Conservation (phyloP, 64 coral and sea anemone species). For the Montipora cactus region DNA sequence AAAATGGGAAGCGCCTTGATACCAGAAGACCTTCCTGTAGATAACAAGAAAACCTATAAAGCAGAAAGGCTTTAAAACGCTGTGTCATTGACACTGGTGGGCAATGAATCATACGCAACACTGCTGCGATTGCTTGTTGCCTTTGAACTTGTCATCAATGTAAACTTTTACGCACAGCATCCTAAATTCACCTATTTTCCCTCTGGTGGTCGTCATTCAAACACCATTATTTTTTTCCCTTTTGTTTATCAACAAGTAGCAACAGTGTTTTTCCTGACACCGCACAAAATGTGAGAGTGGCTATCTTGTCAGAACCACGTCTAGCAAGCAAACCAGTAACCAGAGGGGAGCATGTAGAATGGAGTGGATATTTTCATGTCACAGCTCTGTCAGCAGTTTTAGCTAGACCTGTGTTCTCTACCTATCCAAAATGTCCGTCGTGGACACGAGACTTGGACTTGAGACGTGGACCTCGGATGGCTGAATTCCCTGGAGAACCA, state of each 20-base stretch:
- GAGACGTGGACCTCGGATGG: not conserved
- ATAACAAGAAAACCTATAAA: no score
- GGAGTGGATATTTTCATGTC: slow-evolving; percentile 33
- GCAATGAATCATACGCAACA: not conserved
- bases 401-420: not conserved
- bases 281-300: not conserved
- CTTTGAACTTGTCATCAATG: not conserved
- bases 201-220: not conserved
- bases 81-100: not conserved
- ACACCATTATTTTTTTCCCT: not conserved
- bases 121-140: slow-evolving; percentile 7
- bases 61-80: not conserved
- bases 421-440: not conserved
- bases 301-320: not conserved
- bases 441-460: not conserved
- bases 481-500: not conserved
- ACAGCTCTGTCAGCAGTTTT: not conserved
- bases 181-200: slow-evolving; percentile 11
- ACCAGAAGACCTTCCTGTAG: no score
- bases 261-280: slow-evolving; percentile 1
- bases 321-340: slow-evolving; percentile 2
- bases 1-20: no score
- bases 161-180: slow-evolving; percentile 1
- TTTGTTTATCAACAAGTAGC: slow-evolving; percentile 14
- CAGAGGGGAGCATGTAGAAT: not conserved